Evolutionary conservation across 2,113 vertebrate genomes (phyloP).

Genomic region (Cinclus cinclus): DNA sequence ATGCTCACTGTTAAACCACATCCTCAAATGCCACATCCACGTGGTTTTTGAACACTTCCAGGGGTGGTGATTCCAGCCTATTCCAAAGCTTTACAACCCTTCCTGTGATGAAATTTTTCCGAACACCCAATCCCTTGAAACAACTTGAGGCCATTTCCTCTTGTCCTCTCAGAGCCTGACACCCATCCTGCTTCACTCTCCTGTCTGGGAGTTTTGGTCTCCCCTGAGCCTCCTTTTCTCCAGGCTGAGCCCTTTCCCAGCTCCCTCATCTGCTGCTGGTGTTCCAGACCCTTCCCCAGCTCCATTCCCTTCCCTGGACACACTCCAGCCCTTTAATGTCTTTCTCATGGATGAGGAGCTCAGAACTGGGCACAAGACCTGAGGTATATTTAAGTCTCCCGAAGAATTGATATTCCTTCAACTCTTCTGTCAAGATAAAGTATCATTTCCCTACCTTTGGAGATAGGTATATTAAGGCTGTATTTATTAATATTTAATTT

Average conservation of each 20-base stretch:
- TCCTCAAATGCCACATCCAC: neutral
- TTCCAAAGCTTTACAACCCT: neutral
- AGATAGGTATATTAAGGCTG: neutral
- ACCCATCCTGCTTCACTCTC: neutral
- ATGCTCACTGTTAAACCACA: neutral
- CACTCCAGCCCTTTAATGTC: accelerated
- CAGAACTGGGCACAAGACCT: neutral
- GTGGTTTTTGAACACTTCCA: neutral
- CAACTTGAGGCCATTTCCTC: neutral
- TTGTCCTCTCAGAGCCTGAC: neutral
- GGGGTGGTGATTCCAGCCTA: neutral
- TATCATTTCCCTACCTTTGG: neutral
- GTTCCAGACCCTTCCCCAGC: neutral
- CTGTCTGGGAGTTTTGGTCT: neutral
- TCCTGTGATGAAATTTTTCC: neutral
- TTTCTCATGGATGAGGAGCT: neutral
- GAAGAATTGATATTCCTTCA: neutral
- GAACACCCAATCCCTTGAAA: neutral
- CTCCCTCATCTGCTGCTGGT: neutral
- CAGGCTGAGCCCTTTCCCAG: neutral
- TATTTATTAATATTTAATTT: neutral
- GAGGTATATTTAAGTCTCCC: accelerated
- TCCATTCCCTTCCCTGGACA: neutral
- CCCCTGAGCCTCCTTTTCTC: neutral
- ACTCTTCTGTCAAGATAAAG: neutral